Evolutionary conservation across 2,797 vertebrate species (phyloP).

Genomic region (Myiothlypis chrysogaster): DNA sequence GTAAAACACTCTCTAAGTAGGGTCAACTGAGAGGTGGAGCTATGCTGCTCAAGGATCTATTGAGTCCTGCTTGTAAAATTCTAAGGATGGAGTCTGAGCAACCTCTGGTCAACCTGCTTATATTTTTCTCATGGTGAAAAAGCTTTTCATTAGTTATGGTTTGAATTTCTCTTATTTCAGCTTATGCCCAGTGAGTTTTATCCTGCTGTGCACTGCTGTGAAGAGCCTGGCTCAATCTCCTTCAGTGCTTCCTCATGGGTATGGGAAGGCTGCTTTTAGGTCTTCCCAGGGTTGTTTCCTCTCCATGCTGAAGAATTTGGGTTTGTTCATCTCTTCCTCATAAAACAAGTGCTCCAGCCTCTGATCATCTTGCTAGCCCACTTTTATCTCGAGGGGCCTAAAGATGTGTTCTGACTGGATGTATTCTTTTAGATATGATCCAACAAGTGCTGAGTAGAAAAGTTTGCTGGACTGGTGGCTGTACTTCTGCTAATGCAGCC

Average conservation of each 20-base stretch:
- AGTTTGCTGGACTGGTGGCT: neutral
- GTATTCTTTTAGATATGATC: neutral
- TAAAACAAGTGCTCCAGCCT: neutral
- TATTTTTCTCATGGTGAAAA: neutral
- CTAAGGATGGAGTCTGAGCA: neutral
- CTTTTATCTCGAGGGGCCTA: neutral
- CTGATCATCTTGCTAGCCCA: neutral
- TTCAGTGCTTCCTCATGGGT: neutral
- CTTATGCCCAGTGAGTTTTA: neutral
- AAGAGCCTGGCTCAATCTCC: neutral
- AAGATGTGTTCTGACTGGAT: neutral
- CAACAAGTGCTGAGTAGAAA: neutral
- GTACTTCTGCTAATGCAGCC: neutral
- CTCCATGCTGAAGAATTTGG: neutral
- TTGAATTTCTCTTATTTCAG: neutral
- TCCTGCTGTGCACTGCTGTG: neutral
- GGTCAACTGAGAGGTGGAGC: neutral
- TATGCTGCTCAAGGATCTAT: neutral
- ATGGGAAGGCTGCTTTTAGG: neutral
- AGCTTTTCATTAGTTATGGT: neutral
- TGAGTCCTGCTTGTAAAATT: neutral
- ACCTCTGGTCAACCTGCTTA: neutral
- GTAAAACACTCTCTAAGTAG: neutral
- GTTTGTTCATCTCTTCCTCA: neutral
- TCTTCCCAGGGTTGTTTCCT: neutral